These are phyloP conservation scores for Myotis planiceps DNA, from an alignment of 2,797 vertebrate genomes.

Conservation along the genomic window DNA sequence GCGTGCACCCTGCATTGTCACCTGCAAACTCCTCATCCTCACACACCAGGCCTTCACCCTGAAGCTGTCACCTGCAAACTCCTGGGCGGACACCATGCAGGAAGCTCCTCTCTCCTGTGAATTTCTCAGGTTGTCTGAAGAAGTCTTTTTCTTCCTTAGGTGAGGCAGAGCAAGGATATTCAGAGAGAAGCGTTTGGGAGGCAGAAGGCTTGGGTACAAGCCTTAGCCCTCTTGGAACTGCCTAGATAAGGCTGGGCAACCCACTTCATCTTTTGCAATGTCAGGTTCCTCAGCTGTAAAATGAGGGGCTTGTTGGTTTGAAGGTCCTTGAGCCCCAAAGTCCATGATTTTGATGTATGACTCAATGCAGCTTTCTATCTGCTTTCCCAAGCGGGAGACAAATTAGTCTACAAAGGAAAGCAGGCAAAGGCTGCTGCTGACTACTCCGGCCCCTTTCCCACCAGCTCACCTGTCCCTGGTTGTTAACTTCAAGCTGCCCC, in stretches of 20 bases:
- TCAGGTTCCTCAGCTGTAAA: not conserved
- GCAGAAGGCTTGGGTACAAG: not conserved
- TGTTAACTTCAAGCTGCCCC: not conserved
- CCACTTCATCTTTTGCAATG: not conserved
- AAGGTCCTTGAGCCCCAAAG: not conserved
- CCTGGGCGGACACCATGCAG: fast-evolving
- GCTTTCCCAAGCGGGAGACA: not conserved
- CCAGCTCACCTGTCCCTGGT: not conserved
- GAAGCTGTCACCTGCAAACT: not conserved
- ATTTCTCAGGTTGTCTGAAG: not conserved
- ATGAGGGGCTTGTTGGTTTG: not conserved
- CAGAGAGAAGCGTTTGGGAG: not conserved
- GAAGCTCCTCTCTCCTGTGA: not conserved
- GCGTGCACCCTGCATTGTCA: not conserved
- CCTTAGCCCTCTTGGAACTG: not conserved
- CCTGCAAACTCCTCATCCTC: not conserved
- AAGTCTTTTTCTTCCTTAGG: not conserved
- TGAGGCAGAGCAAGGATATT: not conserved
- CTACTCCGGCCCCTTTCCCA: too few species aligned
- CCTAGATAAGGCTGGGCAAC: not conserved
- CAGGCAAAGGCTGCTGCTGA: fast-evolving
- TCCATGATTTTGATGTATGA: not conserved
- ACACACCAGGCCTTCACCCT: too few species aligned
- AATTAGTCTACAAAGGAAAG: not conserved
- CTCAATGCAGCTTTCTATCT: not conserved